These are phyloP conservation scores for Morelia viridis DNA, from an alignment of 2,797 vertebrate genomes.

Conservation along the genomic window DNA sequence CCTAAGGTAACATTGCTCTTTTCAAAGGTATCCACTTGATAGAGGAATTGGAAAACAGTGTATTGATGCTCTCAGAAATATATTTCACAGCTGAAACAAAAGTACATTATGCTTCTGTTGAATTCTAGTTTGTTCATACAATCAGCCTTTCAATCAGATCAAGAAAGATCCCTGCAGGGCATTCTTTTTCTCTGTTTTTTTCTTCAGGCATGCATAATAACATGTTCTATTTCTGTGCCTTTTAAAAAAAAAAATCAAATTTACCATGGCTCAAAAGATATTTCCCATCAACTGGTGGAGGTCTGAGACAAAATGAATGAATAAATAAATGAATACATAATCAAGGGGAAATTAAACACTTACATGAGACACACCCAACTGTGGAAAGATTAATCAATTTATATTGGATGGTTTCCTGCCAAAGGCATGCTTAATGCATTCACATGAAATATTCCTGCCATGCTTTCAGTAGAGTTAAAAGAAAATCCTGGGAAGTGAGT, in stretches of 20 bases:
- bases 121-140: constrained; percentile 18
- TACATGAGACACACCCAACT: constrained; percentile 10
- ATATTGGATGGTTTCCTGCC: not conserved
- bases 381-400: constrained; percentile 12
- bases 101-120: not conserved
- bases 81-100: constrained; percentile 7
- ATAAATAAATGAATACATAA: not conserved
- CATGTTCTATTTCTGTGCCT: constrained; percentile 20
- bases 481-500: not conserved
- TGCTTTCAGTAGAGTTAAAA: not conserved
- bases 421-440: not conserved
- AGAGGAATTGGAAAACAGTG: constrained; percentile 4
- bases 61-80: constrained; percentile 6
- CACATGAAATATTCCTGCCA: not conserved
- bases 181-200: constrained; percentile 18
- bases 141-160: constrained; percentile 23
- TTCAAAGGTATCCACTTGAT: not conserved
- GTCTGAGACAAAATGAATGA: not conserved
- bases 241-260: not conserved
- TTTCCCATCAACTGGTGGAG: constrained; percentile 12
- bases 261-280: constrained; percentile 6
- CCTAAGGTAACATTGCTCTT: not conserved
- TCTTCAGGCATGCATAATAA: constrained; percentile 8
- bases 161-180: constrained; percentile 3
- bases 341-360: not conserved